Evolutionary conservation across 2,113 vertebrate genomes (phyloP).

Genomic region (Columba janthina): DNA sequence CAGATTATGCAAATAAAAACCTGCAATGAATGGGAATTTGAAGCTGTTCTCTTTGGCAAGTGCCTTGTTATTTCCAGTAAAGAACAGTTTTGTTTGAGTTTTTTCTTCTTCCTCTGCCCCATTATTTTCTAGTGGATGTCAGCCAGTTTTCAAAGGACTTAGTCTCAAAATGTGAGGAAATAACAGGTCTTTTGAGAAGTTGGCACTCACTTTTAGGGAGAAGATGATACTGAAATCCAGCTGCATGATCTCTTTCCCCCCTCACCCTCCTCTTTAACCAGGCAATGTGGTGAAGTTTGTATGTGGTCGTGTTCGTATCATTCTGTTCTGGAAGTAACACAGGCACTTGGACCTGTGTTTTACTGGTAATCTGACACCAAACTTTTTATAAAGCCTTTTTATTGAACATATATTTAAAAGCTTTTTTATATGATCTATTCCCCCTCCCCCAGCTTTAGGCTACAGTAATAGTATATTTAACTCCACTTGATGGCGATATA

Average conservation of each 20-base stretch:
- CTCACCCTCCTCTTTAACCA: not conserved
- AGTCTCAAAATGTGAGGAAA: not conserved
- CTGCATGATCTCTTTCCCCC: not conserved
- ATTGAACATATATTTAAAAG: not conserved
- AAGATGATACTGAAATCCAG: not conserved
- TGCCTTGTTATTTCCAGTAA: not conserved
- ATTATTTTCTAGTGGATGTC: not conserved
- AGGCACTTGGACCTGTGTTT: not conserved
- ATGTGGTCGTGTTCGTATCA: not conserved
- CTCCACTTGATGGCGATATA: not conserved
- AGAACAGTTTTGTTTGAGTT: not conserved
- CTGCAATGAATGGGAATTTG: not conserved
- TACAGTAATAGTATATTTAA: not conserved
- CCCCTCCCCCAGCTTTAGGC: not conserved
- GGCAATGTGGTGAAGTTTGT: not conserved
- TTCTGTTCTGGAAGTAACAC: not conserved
- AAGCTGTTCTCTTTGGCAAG: not conserved
- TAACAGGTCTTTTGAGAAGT: not conserved
- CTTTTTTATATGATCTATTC: not conserved
- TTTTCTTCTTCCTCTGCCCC: not conserved
- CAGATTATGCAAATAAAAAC: not conserved
- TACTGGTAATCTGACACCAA: not conserved
- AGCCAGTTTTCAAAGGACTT: not conserved
- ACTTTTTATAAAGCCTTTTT: not conserved
- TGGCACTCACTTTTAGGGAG: not conserved